Base-by-base conservation (phyloP, 2,797 vertebrate genomes). In the Melopsittacus undulatus region DNA sequence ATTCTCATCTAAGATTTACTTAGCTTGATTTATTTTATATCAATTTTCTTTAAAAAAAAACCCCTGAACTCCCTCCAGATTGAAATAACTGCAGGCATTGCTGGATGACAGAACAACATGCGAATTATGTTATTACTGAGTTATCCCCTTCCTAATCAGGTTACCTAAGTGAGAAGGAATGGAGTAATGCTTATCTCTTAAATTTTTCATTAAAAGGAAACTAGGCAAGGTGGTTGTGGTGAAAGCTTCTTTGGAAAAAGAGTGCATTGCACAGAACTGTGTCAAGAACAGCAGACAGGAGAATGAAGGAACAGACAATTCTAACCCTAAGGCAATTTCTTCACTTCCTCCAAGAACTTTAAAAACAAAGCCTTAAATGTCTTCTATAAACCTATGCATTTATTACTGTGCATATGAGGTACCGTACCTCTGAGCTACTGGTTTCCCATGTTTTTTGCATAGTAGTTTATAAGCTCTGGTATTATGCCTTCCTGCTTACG, bases 191-290 rank as follows among this genome's bases (percentile, higher is more conserved):
- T 0, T 34, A 43, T 42, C 16, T 70, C 57, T 70, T 78, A 61
- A 67, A 88, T 83, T 93, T 92, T 95, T 94, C 15, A 40, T 91
- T 75, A 73, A 9, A 11, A 83, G 22, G 85, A 83, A 91, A 56
- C 52, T 69, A 61, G 79, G 43, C 27, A 73, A 85, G 57, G 48
- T 88, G 68, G 57, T 42, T 80, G 40, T 81, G 61, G 80, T 81
- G 66, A 85, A 85, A 85, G 48, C 36, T 18, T 67, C 42, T 69
- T 87, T 66, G 27, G 43, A 87, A 70, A 89, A 80, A 27, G 36
- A 77, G 4, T 36, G 18, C 20, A 34, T 79, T 89, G 64, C 26
- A 67, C 70, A 48, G 62, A 84, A 30, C 34, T 68, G 17, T 64
- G 7, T 22, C 27, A 24, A 81, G 69, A 79, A 45, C 5, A 51